Conservation (phyloP, 2,113 vertebrate species). For the Uria aalge region DNA sequence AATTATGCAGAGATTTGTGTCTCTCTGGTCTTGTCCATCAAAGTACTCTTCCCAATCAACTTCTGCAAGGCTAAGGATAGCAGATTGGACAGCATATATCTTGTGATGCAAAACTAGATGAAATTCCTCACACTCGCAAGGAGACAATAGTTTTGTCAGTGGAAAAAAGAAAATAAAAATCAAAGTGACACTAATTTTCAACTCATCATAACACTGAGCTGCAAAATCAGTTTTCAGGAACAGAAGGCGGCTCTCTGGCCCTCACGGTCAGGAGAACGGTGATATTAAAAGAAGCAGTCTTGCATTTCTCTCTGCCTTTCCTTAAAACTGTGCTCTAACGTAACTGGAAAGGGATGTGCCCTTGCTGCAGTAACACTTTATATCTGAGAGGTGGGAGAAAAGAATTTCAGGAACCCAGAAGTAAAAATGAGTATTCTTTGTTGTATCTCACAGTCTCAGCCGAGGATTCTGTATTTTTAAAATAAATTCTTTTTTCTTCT, state of each 20-base stretch:
- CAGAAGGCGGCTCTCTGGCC: background rate
- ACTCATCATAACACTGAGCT: background rate
- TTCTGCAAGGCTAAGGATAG: background rate
- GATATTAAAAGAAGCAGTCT: background rate
- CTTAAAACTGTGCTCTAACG: background rate
- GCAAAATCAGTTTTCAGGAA: background rate
- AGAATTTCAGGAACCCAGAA: background rate
- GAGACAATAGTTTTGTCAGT: background rate
- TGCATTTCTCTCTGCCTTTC: background rate
- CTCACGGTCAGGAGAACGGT: background rate
- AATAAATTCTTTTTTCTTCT: background rate
- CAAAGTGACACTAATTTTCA: background rate
- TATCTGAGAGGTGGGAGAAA: background rate
- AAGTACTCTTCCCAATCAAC: background rate
- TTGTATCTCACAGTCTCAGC: background rate
- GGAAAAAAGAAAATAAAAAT: background rate
- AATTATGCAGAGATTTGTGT: background rate
- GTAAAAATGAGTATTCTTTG: background rate
- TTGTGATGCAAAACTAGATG: background rate
- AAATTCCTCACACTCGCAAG: background rate
- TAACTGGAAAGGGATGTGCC: background rate
- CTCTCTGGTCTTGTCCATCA: background rate
- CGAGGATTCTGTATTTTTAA: background rate
- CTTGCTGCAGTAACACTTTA: background rate
- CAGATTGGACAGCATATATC: background rate